Base-by-base conservation (phyloP, 2,113 vertebrate genomes). In the Physeter macrocephalus region DNA sequence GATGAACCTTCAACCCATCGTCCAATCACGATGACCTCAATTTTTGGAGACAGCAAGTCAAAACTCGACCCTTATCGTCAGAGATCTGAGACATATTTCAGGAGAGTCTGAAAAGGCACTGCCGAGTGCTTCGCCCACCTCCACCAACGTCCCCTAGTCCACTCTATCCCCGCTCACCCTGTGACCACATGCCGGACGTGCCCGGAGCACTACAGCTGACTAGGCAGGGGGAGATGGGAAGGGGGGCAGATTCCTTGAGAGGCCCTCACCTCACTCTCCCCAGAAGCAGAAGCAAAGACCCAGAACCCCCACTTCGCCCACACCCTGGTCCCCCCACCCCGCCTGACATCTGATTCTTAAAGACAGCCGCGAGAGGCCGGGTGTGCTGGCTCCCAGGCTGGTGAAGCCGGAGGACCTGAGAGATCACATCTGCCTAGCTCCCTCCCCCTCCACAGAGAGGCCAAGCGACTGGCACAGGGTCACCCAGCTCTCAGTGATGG, bases 21-120 rank as follows among this genome's bases (percentile, higher is more conserved):
- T 95, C 94, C 84, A 72, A 95, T 93, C 95, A 66, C 88, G 39
- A 95, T 92, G 98, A 98, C 98, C 98, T 98, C 98, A 96, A 98
- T 98, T 98, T 98, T 98, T 98, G 98, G 93, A 98, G 96, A 98
- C 98, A 96, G 97, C 84, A 98, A 98, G 96, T 98, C 95, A 98
- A 99, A 98, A 98, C 52, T 72, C 95, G 95, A 93, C 90, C 93
- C 83, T 98, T 98, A 98, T 98, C 97, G 97, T 98, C 97, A 95
- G 97, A 98, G 98, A 98, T 96, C 94, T 39, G 81, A 97, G 97
- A 98, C 85, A 94, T 98, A 98, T 98, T 98, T 98, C 98, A 95
- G 94, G 90, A 97, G 97, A 64, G 62, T 89, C 81, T 97, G 91
- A 97, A 97, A 98, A 97, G 88, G 9, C 93, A 52, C 5, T 52